Percentiles rank a stretch among this genome's conserved stretches.
phyloP scores from a whole-genome alignment of 2,797 vertebrate genomes.

The Delichon dasypus region DNA sequence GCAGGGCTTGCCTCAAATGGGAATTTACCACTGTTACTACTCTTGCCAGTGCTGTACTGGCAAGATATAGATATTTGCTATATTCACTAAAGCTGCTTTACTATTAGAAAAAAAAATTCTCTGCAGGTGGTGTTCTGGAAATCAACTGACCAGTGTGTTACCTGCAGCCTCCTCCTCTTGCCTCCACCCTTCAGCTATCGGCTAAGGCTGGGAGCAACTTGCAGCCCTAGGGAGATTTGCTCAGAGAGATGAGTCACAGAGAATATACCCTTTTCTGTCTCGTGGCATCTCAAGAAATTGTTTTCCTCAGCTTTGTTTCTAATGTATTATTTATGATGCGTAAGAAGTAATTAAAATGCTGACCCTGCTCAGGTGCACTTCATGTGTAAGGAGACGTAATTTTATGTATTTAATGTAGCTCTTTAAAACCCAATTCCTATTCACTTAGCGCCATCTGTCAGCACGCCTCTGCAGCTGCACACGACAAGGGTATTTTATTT shows the following conservation, averaged over 20 bases:
- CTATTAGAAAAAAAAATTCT: not conserved
- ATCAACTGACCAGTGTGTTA: not conserved
- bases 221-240: not conserved
- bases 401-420: not conserved
- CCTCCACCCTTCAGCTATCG: not conserved
- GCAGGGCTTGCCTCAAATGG: not conserved
- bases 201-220: not conserved
- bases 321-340: not conserved
- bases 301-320: not conserved
- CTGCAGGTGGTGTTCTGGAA: not conserved
- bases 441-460: conserved; percentile 34
- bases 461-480: not conserved
- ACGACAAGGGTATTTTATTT: not conserved
- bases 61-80: not conserved
- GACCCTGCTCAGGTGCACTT: not conserved
- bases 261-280: not conserved
- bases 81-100: not conserved
- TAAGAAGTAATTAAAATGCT: not conserved
- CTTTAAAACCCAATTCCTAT: not conserved
- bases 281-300: rapidly evolving
- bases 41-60: not conserved
- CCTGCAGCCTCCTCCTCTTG: not conserved
- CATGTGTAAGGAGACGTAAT: not conserved
- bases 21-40: not conserved
- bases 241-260: not conserved